Evolutionary conservation across 1,140 invertebrate genomes (phyloP).

Genomic region (Leguminivora glycinivorella): DNA sequence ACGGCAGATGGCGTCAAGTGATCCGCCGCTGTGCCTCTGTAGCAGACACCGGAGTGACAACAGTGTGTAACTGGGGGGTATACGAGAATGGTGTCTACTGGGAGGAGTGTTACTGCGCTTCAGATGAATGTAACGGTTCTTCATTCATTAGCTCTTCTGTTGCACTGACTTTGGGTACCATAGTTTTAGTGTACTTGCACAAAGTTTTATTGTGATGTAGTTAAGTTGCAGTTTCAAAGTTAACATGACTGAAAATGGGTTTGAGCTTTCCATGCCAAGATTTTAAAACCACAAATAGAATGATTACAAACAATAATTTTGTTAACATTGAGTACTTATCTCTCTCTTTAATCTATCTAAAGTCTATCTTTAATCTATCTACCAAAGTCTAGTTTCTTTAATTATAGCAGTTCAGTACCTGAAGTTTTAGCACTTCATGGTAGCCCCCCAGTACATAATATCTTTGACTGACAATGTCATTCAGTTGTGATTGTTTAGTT

Average conservation of each 20-base stretch:
- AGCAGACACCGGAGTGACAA: slow-evolving; percentile 92
- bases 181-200: slow-evolving; percentile 24
- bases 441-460: too few species aligned
- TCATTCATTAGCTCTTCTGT: slow-evolving; percentile 39
- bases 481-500: too few species aligned
- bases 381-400: too few species aligned
- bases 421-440: too few species aligned
- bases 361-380: too few species aligned
- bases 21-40: slow-evolving; percentile 94
- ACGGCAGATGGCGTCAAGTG: slow-evolving; percentile 95
- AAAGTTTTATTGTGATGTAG: slow-evolving; percentile 28
- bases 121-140: slow-evolving; percentile 89
- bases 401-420: too few species aligned
- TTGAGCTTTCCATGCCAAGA: too few species aligned
- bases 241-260: neutral
- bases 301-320: too few species aligned
- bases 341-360: too few species aligned
- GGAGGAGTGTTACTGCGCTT: slow-evolving; percentile 96
- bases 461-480: too few species aligned
- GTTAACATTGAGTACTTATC: too few species aligned
- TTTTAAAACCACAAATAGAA: too few species aligned
- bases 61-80: slow-evolving; percentile 96
- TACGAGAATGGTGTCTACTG: slow-evolving; percentile 95
- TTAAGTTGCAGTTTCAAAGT: neutral
- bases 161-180: slow-evolving; percentile 31